Conservation (phyloP, 2,797 vertebrate species). For the Hippoglossus hippoglossus region DNA sequence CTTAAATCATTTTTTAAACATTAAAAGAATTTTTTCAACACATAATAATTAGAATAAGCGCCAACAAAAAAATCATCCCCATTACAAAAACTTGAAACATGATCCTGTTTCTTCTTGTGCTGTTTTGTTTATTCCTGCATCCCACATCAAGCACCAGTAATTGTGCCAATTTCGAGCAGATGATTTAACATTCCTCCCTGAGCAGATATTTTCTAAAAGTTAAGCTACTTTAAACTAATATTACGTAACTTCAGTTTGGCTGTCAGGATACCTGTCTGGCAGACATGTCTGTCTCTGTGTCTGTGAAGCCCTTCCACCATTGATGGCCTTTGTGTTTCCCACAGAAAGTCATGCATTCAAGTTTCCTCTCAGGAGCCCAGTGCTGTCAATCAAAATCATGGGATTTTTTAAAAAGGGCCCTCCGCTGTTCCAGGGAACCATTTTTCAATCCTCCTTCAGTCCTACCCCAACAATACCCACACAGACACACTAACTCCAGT, state of each 20-base stretch:
- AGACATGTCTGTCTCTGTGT: slow-evolving; percentile 57
- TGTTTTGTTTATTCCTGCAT: slow-evolving; percentile 22
- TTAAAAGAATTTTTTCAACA: neutral
- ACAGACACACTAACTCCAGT: slow-evolving; percentile 51
- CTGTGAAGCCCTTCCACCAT: slow-evolving; percentile 51
- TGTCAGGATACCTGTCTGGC: slow-evolving; percentile 48
- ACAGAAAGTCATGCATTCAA: slow-evolving; percentile 70
- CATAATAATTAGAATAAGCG: slow-evolving; percentile 1
- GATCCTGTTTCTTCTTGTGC: neutral
- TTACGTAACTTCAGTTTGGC: slow-evolving; percentile 60
- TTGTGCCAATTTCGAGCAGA: neutral
- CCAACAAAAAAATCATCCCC: neutral
- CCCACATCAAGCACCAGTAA: neutral
- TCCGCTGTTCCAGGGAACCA: slow-evolving; percentile 35
- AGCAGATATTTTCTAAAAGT: slow-evolving; percentile 2
- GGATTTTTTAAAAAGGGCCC: slow-evolving; percentile 39
- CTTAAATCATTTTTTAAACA: neutral
- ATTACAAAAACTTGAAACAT: slow-evolving; percentile 5
- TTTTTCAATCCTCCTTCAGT: slow-evolving; percentile 50
- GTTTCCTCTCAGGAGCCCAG: slow-evolving; percentile 62
- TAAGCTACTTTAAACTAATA: slow-evolving; percentile 44
- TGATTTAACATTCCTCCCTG: slow-evolving; percentile 25
- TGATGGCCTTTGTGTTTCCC: slow-evolving; percentile 66
- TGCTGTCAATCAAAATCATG: slow-evolving; percentile 72
- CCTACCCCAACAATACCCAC: slow-evolving; percentile 52